phyloP scores from a whole-genome alignment of 2,888 invertebrate genomes.

The Cheilosia variabilis region DNA sequence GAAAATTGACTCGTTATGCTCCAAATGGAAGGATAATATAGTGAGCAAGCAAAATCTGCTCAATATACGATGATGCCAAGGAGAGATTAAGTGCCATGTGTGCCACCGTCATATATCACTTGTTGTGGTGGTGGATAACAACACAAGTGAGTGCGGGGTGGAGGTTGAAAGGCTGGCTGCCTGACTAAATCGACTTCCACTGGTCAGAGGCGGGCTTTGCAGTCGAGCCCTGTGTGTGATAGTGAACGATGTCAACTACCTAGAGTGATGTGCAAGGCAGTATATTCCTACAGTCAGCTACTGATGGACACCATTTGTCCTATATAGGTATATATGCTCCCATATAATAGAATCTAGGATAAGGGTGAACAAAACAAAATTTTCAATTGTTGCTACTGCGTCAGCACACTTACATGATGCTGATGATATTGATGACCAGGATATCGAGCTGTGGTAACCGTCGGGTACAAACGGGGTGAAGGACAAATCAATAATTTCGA shows the following conservation, averaged over 20 bases:
- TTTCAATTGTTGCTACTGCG: slow-evolving; percentile 74
- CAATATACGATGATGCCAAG: slow-evolving; percentile 49
- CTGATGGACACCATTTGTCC: slow-evolving; percentile 8
- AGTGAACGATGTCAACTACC: slow-evolving; percentile 64
- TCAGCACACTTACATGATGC: slow-evolving; percentile 68
- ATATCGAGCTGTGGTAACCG: slow-evolving; percentile 36
- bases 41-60: slow-evolving; percentile 72
- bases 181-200: slow-evolving; percentile 42
- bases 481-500: slow-evolving; percentile 62
- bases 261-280: slow-evolving; percentile 64
- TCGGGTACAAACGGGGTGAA: not conserved
- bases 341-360: slow-evolving; percentile 37
- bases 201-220: slow-evolving; percentile 6
- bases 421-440: slow-evolving; percentile 65
- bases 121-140: slow-evolving; percentile 60
- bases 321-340: not conserved
- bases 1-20: slow-evolving; percentile 75
- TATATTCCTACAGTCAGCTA: slow-evolving; percentile 5
- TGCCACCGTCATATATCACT: slow-evolving; percentile 73
- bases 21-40: slow-evolving; percentile 72
- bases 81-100: slow-evolving; percentile 74
- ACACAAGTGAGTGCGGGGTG: slow-evolving; percentile 1
- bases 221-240: slow-evolving; percentile 36
- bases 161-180: slow-evolving; percentile 6
- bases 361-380: slow-evolving; percentile 49